Base-by-base conservation (phyloP, 2,113 vertebrate genomes). In the Corythoichthys haematopterus region DNA sequence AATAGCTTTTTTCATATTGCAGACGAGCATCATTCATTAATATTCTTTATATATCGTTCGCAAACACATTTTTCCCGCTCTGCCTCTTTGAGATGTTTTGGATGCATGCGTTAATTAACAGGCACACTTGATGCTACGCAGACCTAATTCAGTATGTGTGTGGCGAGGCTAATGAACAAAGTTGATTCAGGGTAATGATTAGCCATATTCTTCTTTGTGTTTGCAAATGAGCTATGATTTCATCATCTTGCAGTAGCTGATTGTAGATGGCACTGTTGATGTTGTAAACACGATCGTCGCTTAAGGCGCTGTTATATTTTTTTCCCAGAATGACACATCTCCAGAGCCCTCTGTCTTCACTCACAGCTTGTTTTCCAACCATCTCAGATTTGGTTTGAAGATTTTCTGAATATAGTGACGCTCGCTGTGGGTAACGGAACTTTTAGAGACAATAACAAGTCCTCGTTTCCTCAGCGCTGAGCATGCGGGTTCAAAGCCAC, bases 231-330 rank as follows among this genome's bases (percentile, higher is more conserved):
- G 74, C 76, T 36, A 43, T 6, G 13, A 78, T 88, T 84, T 84
- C 74, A 85, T 86, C 81, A 70, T 70, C 60, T 77, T 84, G 74
- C 81, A 79, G 80, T 82, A 79, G 71, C 46, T 53, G 48, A 67
- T 72, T 64, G 52, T 79, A 61, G 71, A 81, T 80, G 75, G 58
- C 79, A 74, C 64, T 50, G 80, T 79, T 79, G 78, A 84, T 83
- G 83, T 86, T 82, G 81, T 81, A 83, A 87, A 87, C 79, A 82
- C 43, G 71, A 79, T 75, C 35, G 64, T 71, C 58, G 80, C 84
- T 79, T 47, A 6, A 70, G 79, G 84, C 75, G 11, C 8, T 73
- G 51, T 63, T 68, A 69, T 71, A 50, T 72, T 57, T 71, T 70
- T 66, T 69, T 9, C 73, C 71, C 70, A 46, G 67, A 72, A 80